Evolutionary conservation across 2,113 vertebrate genomes (phyloP).

Genomic region (Alligator sinensis): DNA sequence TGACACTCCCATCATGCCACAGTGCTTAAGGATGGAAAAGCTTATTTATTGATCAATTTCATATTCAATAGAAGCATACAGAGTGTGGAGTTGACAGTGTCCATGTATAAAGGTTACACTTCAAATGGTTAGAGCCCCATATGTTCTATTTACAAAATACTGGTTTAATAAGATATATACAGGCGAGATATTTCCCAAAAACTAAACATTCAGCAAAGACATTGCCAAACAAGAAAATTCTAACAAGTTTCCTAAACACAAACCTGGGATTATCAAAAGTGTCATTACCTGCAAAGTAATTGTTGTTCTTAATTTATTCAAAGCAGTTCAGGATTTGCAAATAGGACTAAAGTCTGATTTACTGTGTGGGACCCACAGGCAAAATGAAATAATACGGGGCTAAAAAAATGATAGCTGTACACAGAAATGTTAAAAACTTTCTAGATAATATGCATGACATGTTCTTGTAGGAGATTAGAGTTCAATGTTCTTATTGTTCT

Average conservation of each 20-base stretch:
- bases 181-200: slow-evolving; percentile 57
- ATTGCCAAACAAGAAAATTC: slow-evolving; percentile 46
- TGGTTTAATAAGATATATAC: slow-evolving; percentile 30
- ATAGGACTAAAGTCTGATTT: slow-evolving; percentile 71
- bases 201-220: slow-evolving; percentile 58
- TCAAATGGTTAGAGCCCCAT: slow-evolving; percentile 53
- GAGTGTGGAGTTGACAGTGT: neutral
- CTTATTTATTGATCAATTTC: neutral
- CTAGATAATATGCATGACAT: slow-evolving; percentile 32
- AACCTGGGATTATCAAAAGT: slow-evolving; percentile 18
- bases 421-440: slow-evolving; percentile 54
- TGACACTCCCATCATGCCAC: slow-evolving; percentile 10
- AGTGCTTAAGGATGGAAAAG: neutral
- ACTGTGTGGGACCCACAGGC: slow-evolving; percentile 64
- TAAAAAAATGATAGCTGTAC: slow-evolving; percentile 53
- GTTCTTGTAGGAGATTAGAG: slow-evolving; percentile 45
- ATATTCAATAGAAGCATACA: neutral
- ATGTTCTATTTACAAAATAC: slow-evolving; percentile 71
- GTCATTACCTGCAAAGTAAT: slow-evolving; percentile 70
- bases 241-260: slow-evolving; percentile 54
- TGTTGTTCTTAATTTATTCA: slow-evolving; percentile 73
- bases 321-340: slow-evolving; percentile 74
- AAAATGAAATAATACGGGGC: slow-evolving; percentile 69
- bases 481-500: slow-evolving; percentile 70
- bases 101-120: slow-evolving; percentile 22